Evolutionary conservation across 1,140 invertebrate genomes (phyloP).

Genomic region (Neuroterus valhalla): DNA sequence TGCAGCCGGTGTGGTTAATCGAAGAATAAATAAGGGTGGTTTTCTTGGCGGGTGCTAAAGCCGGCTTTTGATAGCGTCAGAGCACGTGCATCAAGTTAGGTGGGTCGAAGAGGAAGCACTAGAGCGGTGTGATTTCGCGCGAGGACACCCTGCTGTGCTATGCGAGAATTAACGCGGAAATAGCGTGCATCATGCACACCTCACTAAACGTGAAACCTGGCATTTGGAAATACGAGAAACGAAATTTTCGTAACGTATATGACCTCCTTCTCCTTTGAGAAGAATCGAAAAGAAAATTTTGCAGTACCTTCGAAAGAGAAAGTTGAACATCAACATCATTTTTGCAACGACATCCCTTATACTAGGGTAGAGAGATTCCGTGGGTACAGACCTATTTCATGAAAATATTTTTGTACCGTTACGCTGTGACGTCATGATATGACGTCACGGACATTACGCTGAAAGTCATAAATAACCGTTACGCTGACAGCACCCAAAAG

Average conservation of each 20-base stretch:
- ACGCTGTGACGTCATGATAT: too few species aligned
- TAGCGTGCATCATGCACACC: constrained; percentile 70
- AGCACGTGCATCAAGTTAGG: constrained; percentile 54
- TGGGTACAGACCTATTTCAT: too few species aligned
- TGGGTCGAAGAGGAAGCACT: constrained; percentile 45
- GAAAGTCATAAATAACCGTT: too few species aligned
- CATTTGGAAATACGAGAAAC: constrained; percentile 46
- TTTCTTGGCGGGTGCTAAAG: constrained; percentile 49
- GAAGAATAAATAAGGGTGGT: constrained; percentile 68
- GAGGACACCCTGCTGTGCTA: constrained; percentile 69
- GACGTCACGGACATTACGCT: too few species aligned
- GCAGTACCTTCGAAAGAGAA: too few species aligned
- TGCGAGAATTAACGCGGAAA: constrained; percentile 72
- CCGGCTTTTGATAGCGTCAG: constrained; percentile 57
- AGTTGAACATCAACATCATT: too few species aligned
- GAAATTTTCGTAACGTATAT: neutral
- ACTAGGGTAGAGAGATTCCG: too few species aligned
- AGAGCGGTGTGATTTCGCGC: constrained; percentile 60
- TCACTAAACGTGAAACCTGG: constrained; percentile 58
- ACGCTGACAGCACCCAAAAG: too few species aligned
- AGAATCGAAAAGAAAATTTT: too few species aligned
- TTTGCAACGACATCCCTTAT: too few species aligned
- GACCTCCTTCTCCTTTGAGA: too few species aligned
- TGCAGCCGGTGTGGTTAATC: constrained; percentile 54
- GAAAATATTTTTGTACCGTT: too few species aligned